phyloP scores from a whole-genome alignment of 2,888 invertebrate species.

The Ophraella communa region DNA sequence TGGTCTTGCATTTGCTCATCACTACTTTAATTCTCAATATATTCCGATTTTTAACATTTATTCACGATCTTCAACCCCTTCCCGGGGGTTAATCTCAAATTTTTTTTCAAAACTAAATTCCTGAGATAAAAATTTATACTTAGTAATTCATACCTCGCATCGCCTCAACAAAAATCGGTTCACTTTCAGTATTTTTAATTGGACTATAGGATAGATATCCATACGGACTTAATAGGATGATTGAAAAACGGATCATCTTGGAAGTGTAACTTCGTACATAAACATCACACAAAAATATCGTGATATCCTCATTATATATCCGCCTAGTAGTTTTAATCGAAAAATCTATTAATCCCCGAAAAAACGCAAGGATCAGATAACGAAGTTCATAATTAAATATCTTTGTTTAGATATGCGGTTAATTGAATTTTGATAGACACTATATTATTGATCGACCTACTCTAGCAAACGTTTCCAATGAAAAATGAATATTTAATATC shows the following conservation, averaged over 20 bases:
- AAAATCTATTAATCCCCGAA: conserved; percentile 11
- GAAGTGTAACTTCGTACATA: background rate
- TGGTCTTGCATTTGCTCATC: too few species aligned
- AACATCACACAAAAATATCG: background rate
- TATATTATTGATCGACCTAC: conserved; percentile 21
- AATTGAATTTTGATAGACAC: conserved; percentile 35
- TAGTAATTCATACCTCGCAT: too few species aligned
- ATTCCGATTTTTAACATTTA: too few species aligned
- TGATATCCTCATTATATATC: background rate
- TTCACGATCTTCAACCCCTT: too few species aligned
- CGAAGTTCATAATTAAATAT: conserved; percentile 19
- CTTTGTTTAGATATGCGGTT: conserved; percentile 15
- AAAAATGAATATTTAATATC: background rate
- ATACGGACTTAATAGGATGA: too few species aligned
- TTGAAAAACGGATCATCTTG: background rate
- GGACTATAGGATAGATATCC: too few species aligned
- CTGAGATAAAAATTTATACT: too few species aligned
- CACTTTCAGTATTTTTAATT: too few species aligned
- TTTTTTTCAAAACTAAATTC: too few species aligned
- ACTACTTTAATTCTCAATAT: too few species aligned
- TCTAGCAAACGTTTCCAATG: background rate
- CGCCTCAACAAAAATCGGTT: too few species aligned
- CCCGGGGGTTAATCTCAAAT: too few species aligned
- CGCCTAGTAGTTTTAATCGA: background rate
- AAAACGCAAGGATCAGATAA: conserved; percentile 17